Evolutionary conservation across 2,888 invertebrate genomes (phyloP), one percentile per base, ranked within the genome.

Genomic region (Lasioglossum zephyrum): DNA sequence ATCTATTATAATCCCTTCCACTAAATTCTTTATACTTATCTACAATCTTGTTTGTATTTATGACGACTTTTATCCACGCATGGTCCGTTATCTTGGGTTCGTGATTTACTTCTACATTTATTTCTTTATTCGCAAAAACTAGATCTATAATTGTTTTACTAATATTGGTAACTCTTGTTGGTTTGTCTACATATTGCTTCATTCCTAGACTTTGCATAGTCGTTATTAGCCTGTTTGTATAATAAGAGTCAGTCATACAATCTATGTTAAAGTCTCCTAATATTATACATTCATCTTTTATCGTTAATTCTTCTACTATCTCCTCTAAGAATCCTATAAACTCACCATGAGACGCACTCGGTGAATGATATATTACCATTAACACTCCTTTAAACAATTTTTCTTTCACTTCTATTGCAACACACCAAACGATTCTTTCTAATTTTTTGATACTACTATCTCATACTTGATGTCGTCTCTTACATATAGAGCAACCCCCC

Each of bases 191-290:
- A 39, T 69, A 36, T 69, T 69, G 66, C 16, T 39, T 69, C 39
- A 69, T 69, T 16, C 39, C 39, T 69, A 69, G 6, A 8, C 66
- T 69, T 6, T 18, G 11, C 66, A 69, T 69, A 18, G 66, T 18
- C 16, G 66, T 6, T 69, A 18, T 6, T 1, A 69, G 36, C 18
- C 39, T n/a, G 6, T 36, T 69, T 69, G 31, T 69, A 69, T 39
- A 69, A 69, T 18, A 69, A 4, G 66, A 69, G 8, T 69, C 66
- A 6, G 4, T 36, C 66, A 4, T 36, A 69, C 11, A 36, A 18
- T 69, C 66, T 18, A 69, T 69, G 39, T 69, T 69, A 36, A 69
- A 69, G 66, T 66, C 66, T 36, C 66, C 66, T 31, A 66, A 4
- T 36, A 36, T 6, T 5, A 66, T 36, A 66, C 66, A 66, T 36